Evolutionary conservation across 2,888 invertebrate genomes (phyloP).

Genomic region (Stegophylla sp.): DNA sequence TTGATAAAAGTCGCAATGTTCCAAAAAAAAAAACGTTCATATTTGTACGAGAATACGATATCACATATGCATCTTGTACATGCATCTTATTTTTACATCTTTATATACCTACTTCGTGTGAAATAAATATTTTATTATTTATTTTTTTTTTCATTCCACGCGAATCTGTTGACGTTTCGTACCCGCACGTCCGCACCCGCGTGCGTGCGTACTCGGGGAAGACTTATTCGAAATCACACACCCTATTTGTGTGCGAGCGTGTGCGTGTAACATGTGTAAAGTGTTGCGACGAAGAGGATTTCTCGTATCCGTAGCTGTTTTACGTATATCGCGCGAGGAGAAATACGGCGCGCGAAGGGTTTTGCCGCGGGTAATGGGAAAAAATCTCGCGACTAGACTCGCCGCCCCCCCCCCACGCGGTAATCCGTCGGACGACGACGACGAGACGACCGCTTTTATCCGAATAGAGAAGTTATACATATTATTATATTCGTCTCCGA

Average conservation of each 20-base stretch:
- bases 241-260: conserved; percentile 18
- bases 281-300: neutral
- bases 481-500: conserved; percentile 19
- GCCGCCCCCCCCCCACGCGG: neutral
- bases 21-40: neutral
- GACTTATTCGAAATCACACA: conserved; percentile 30
- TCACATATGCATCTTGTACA: neutral
- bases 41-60: neutral
- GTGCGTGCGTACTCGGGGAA: neutral
- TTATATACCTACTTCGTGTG: too few species aligned
- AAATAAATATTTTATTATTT: neutral
- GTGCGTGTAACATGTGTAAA: neutral
- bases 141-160: neutral
- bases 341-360: neutral
- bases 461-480: too few species aligned
- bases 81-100: neutral
- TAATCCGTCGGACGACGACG: too few species aligned
- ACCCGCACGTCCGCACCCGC: neutral
- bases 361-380: conserved; percentile 18
- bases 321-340: neutral
- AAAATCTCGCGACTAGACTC: conserved; percentile 19
- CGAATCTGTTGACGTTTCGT: neutral
- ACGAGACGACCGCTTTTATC: conserved; percentile 1
- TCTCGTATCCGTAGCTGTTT: neutral
- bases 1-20: neutral